These are phyloP conservation scores for Gymnocypris eckloni DNA, from an alignment of 2,797 vertebrate genomes.

Conservation along the genomic window DNA sequence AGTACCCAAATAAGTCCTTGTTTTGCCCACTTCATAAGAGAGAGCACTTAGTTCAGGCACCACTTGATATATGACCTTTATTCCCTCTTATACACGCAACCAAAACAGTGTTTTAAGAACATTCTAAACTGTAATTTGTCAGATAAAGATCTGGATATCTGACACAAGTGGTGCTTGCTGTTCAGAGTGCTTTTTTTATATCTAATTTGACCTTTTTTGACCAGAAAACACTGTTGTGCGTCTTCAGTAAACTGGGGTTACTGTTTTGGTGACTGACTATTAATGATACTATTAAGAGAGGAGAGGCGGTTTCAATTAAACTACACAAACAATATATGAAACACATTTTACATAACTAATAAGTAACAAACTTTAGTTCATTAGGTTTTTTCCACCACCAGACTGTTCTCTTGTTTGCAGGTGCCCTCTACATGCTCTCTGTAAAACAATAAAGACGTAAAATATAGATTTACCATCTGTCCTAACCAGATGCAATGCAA, in stretches of 20 bases:
- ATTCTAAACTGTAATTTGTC: constrained; percentile 27
- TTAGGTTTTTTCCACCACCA: constrained; percentile 66
- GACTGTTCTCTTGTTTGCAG: constrained; percentile 31
- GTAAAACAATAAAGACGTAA: constrained; percentile 46
- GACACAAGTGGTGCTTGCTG: constrained; percentile 27
- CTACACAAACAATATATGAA: constrained; percentile 11
- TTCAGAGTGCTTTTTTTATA: not conserved
- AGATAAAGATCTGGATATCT: constrained; percentile 46
- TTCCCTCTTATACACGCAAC: constrained; percentile 55
- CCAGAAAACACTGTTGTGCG: constrained; percentile 11
- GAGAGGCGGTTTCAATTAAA: not conserved
- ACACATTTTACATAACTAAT: constrained; percentile 28
- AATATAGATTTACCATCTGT: not conserved
- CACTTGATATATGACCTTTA: constrained; percentile 66
- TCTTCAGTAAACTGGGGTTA: not conserved
- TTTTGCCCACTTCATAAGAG: constrained; percentile 47
- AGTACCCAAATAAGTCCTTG: constrained; percentile 74
- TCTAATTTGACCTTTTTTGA: not conserved
- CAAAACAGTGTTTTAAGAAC: constrained; percentile 23
- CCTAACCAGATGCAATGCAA: not conserved
- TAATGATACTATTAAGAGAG: not conserved
- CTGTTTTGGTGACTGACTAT: not conserved
- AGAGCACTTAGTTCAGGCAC: constrained; percentile 53
- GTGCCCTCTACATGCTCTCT: constrained; percentile 68
- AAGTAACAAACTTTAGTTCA: not conserved